Base-by-base conservation (phyloP, 2,113 vertebrate genomes). In the Motacilla alba region DNA sequence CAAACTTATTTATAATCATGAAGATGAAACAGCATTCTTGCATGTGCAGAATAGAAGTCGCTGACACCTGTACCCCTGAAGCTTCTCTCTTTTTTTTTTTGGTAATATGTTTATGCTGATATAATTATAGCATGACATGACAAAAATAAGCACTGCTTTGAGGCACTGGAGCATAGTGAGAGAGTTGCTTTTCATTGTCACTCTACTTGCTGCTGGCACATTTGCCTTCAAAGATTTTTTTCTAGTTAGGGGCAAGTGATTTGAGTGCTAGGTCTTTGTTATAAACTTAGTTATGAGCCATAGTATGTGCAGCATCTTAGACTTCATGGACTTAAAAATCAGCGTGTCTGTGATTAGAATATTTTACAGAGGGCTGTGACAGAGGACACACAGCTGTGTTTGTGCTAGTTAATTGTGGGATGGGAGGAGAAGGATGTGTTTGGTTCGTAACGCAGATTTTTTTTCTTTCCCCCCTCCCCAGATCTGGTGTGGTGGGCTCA, bases 401-500 rank as follows among this genome's bases (percentile, higher is more conserved):
- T 52, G 7, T 70, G 11, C 28, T 69, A 15, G 16, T 43, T 82
- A 22, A 30, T 53, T 53, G 46, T 75, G 55, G 41, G 22, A 33
- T 3, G 21, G 46, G 19, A 81, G 64, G 50, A 69, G 43, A 82
- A 43, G 16, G 31, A 44, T 31, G 9, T 30, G 30, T 73, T n/a
- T 92, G 52, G 6, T 68, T 78, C 26, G 10, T 77, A 76, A 76
- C 44, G 15, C 66, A 56, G 30, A 52, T 31, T 64, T 12, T 56
- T 20, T 86, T 49, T 12, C 84, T 43, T 26, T 8, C 17, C 26
- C 78, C 30, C 67, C 78, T 28, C 67, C 62, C 17, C 97, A 99
- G 99, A 98, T 99, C 44, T 99, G 99, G 99, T 99, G 99, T 80
- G 99, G 99, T 53, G 99, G 99, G 28, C 98, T 99, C 83, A 95